Percentiles rank a stretch among this genome's conserved stretches.
phyloP scores from a whole-genome alignment of 2,797 vertebrate genomes.

The Labeo calbasu region DNA sequence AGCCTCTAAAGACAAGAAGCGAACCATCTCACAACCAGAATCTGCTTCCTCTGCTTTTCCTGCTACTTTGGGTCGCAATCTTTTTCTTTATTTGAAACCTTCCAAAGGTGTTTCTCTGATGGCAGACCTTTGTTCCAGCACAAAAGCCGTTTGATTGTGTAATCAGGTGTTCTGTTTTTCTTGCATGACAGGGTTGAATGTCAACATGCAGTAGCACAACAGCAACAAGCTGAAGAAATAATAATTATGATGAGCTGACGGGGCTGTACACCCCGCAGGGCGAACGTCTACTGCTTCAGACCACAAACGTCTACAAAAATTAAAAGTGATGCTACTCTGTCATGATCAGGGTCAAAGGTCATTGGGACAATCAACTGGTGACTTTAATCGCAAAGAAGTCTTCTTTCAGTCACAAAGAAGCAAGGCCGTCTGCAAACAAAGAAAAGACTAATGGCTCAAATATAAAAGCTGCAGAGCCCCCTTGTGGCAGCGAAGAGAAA shows the following conservation, averaged over 20 bases:
- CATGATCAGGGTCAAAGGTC: neutral
- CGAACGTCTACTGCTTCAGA: neutral
- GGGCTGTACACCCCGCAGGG: neutral
- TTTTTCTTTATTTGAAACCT: constrained; percentile 57
- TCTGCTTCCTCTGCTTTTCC: constrained; percentile 63
- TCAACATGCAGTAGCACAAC: neutral
- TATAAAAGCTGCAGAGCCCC: constrained; percentile 23
- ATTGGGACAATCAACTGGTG: neutral
- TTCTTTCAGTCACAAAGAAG: neutral
- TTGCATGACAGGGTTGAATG: neutral
- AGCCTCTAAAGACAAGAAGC: constrained; percentile 58
- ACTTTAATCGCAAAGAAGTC: neutral
- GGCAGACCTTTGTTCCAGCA: constrained; percentile 20
- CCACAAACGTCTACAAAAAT: neutral
- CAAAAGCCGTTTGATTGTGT: constrained; percentile 11
- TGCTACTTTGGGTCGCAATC: constrained; percentile 63
- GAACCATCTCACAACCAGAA: constrained; percentile 68
- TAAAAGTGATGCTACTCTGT: neutral
- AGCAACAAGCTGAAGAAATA: neutral
- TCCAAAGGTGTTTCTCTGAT: neutral
- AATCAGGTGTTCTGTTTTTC: constrained; percentile 22
- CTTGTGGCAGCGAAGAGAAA: neutral
- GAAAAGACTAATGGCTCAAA: neutral
- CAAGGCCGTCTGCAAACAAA: constrained; percentile 7
- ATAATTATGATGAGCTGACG: neutral